Percentiles rank a stretch among this genome's conserved stretches.
Evolutionary conservation across 2,113 vertebrate species (phyloP).

Genomic region (Phocoena sinus): DNA sequence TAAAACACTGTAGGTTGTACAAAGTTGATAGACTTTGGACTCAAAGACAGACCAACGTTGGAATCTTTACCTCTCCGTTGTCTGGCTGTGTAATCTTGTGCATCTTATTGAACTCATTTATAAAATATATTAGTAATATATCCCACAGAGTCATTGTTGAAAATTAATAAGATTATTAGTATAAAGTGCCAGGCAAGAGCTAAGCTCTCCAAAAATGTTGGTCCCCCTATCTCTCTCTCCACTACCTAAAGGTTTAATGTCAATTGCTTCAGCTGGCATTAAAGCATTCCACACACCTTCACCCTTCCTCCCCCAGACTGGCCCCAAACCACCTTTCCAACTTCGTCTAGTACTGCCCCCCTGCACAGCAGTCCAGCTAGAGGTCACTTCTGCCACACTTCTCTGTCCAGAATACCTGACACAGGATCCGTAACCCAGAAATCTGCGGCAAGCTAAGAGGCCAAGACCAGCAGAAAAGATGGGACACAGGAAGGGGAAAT

Average conservation of each 20-base stretch:
- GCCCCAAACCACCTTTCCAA: background rate
- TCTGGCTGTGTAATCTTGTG: background rate
- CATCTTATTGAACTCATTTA: background rate
- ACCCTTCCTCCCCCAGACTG: background rate
- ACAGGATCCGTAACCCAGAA: background rate
- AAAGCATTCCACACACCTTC: background rate
- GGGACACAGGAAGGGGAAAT: background rate
- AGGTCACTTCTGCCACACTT: background rate
- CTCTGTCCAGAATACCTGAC: background rate
- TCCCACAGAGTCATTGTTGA: background rate
- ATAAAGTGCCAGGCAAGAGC: background rate
- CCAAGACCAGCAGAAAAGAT: background rate
- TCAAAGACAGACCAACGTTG: background rate
- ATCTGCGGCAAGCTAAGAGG: background rate
- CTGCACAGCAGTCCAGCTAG: background rate
- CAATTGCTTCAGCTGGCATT: background rate
- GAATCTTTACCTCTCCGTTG: background rate
- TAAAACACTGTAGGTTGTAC: background rate
- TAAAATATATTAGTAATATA: background rate
- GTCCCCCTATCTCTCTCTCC: background rate
- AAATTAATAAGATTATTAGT: background rate
- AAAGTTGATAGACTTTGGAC: background rate
- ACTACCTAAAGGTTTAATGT: background rate
- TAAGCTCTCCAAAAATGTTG: background rate
- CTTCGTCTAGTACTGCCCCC: background rate